Evolutionary conservation across 2,888 invertebrate species (phyloP).

Genomic region (Cephus sareptanus): DNA sequence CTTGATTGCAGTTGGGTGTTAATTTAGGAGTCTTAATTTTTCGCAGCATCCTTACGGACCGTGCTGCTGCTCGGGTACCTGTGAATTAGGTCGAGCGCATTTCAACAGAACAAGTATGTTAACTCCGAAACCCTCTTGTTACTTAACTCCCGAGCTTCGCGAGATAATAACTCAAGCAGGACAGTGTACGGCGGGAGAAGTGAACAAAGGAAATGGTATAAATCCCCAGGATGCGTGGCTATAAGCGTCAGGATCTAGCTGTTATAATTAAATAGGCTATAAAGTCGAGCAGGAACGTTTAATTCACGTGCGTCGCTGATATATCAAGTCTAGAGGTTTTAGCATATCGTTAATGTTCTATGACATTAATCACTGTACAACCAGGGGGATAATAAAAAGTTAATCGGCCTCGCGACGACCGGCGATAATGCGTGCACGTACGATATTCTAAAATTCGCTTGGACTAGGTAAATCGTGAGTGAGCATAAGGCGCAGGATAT

Average conservation of each 20-base stretch:
- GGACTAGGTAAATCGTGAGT: background rate
- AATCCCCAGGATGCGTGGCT: background rate
- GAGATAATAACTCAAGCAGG: background rate
- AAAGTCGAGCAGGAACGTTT: background rate
- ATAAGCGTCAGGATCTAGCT: background rate
- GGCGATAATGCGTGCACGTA: background rate
- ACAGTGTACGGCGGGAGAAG: background rate
- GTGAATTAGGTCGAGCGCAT: background rate
- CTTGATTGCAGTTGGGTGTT: background rate
- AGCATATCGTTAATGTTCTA: background rate
- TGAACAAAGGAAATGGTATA: background rate
- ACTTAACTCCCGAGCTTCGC: background rate
- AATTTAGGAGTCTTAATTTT: background rate
- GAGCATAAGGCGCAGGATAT: background rate
- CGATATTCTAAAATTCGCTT: background rate
- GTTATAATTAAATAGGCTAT: background rate
- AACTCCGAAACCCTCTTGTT: background rate
- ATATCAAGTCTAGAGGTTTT: background rate
- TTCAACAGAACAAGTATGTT: background rate
- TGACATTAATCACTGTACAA: background rate
- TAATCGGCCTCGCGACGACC: background rate
- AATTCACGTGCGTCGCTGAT: background rate
- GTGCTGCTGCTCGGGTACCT: background rate
- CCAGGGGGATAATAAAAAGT: background rate
- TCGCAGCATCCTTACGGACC: background rate